These are phyloP conservation scores for Muscicapa striata DNA, from an alignment of 2,797 vertebrate genomes.

Conservation along the genomic window DNA sequence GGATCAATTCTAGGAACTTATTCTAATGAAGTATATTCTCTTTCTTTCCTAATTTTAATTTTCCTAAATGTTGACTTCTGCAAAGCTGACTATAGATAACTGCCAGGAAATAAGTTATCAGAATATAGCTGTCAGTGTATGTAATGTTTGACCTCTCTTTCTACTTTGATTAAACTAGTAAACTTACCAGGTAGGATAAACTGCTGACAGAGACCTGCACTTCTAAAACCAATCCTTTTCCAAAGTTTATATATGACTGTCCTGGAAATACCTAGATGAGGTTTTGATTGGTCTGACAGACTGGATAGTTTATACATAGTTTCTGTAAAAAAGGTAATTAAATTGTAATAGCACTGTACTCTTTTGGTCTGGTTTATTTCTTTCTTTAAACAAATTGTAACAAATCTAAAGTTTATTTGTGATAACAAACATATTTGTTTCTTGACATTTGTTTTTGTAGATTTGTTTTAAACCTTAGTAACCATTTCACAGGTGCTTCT, in stretches of 20 bases:
- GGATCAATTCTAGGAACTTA: not conserved
- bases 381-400: not conserved
- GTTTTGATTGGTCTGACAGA: accelerated
- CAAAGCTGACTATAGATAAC: not conserved
- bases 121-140: not conserved
- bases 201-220: not conserved
- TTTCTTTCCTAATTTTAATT: not conserved
- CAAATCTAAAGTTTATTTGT: not conserved
- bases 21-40: not conserved
- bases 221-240: not conserved
- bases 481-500: not conserved
- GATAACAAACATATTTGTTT: not conserved
- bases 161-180: not conserved
- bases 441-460: not conserved
- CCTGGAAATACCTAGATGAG: not conserved
- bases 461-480: not conserved
- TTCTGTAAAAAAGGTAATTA: not conserved
- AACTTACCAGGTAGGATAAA: not conserved
- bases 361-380: not conserved
- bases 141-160: not conserved
- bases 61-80: not conserved
- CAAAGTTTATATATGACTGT: not conserved
- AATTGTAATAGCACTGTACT: not conserved
- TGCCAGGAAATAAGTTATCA: not conserved
- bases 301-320: not conserved